These are phyloP conservation scores for Megalonaias nervosa DNA, from an alignment of 1,140 invertebrate species.

Conservation along the genomic window DNA sequence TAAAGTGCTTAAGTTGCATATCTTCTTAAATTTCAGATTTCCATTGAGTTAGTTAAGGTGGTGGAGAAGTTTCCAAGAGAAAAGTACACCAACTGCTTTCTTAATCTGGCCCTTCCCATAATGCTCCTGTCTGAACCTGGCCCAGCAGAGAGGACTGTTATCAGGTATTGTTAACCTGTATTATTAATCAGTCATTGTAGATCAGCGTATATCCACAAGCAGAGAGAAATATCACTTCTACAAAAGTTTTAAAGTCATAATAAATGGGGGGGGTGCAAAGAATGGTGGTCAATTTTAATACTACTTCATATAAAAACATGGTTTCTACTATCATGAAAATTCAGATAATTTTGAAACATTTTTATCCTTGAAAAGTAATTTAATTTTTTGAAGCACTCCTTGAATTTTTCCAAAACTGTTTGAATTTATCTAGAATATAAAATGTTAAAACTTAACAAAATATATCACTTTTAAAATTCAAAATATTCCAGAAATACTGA, in stretches of 20 bases:
- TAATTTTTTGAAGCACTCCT: not conserved
- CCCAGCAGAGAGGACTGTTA: conserved; percentile 49
- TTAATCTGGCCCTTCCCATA: conserved; percentile 66
- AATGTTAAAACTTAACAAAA: not conserved
- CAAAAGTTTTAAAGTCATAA: not conserved
- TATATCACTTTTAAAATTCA: not conserved
- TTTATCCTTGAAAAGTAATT: not conserved
- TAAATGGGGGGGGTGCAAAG: not conserved
- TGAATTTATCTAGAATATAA: not conserved
- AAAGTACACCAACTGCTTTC: conserved; percentile 64
- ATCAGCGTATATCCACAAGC: not conserved
- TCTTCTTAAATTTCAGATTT: conserved; percentile 44
- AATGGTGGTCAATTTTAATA: conserved; percentile 18
- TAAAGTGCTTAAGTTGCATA: too few relatives aligned
- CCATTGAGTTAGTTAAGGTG: conserved; percentile 68
- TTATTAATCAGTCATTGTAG: too few relatives aligned
- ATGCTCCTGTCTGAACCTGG: conserved; percentile 67
- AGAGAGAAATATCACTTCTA: not conserved
- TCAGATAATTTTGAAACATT: too few relatives aligned
- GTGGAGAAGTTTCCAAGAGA: conserved; percentile 57
- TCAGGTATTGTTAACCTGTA: conserved; percentile 42
- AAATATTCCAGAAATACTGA: not conserved
- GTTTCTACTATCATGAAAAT: too few relatives aligned
- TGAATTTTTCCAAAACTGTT: too few relatives aligned
- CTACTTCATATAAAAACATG: not conserved